Conservation (phyloP, 1,140 invertebrate species). For the Aphidius gifuensis region DNA sequence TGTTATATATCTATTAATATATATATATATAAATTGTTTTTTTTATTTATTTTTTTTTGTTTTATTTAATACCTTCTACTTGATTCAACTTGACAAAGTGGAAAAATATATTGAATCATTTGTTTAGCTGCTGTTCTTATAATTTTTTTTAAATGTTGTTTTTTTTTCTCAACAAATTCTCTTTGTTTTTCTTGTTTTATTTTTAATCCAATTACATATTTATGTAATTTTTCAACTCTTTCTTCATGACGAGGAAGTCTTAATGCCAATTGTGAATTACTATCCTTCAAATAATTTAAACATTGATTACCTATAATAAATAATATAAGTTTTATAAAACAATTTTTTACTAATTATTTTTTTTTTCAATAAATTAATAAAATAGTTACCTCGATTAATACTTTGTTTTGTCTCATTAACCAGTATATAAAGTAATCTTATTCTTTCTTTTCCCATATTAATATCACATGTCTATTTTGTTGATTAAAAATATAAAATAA, state of each 20-base stretch:
- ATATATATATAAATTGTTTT: not conserved
- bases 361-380: no score
- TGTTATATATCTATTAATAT: not conserved
- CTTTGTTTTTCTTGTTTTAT: slow-evolving; percentile 57
- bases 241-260: slow-evolving; percentile 64
- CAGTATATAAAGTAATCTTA: slow-evolving; percentile 61
- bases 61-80: slow-evolving; percentile 48
- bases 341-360: slow-evolving; percentile 1
- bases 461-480: slow-evolving; percentile 59
- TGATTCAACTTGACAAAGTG: slow-evolving; percentile 62
- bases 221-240: slow-evolving; percentile 61
- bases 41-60: slow-evolving; percentile 1
- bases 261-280: slow-evolving; percentile 58
- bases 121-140: slow-evolving; percentile 64
- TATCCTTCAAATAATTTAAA: slow-evolving; percentile 55
- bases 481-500: slow-evolving; percentile 31
- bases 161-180: slow-evolving; percentile 56
- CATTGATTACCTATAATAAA: slow-evolving; percentile 47
- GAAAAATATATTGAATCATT: slow-evolving; percentile 75
- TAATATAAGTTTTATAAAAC: slow-evolving; percentile 15
- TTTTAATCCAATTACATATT: slow-evolving; percentile 56
- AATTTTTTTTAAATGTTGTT: slow-evolving; percentile 61
- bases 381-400: slow-evolving; percentile 55
- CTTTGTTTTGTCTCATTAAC: slow-evolving; percentile 64
- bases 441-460: slow-evolving; percentile 62